Evolutionary conservation across 2,113 vertebrate species (phyloP), one percentile per base, ranked within the genome.

Genomic region (Cephalophus harveyi): DNA sequence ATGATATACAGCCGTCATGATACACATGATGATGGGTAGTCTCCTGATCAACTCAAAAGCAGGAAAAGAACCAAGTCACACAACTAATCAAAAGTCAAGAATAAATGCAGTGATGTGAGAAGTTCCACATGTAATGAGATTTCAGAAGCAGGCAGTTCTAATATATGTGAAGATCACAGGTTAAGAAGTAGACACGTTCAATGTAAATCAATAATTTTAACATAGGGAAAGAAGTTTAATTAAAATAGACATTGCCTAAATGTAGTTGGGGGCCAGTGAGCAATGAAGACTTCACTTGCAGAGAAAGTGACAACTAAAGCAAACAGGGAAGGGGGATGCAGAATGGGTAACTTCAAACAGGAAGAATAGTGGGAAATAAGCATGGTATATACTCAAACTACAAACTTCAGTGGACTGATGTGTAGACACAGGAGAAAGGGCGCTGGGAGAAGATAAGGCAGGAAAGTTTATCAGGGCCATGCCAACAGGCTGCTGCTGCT

Each of bases 1-100:
- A 0, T 1, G 50, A 62, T 0, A 50, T 7, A 15, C 74, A 33
- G 21, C 17, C 0, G 16, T 21, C 88, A 15, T 0, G 59, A 78
- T 13, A 55, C 55, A 76, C 36, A 36, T 0, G 16, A 14, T 2
- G 2, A 85, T 64, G 27, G 43, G 11, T 60, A 54, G 21, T 28
- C 33, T 10, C 59, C 25, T n/a, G 8, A 76, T 48, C 40, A 14
- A 48, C 87, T 40, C 19, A 15, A 4, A 19, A 28, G 15, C 50
- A 30, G 59, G 50, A 11, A 19, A 55, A 62, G 46, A 74, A 48
- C 46, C 36, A 23, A 23, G 59, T 19, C 54, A n/a, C 14, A 33
- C 54, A 57, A 87, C 55, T 52, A 11, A 79, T 30, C 89, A 19
- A 52, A 96, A 91, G n/a, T 50, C 30, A 67, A 17, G 36, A n/a